Conservation (phyloP, 2,888 invertebrate genomes). For the Perdita meconis region DNA sequence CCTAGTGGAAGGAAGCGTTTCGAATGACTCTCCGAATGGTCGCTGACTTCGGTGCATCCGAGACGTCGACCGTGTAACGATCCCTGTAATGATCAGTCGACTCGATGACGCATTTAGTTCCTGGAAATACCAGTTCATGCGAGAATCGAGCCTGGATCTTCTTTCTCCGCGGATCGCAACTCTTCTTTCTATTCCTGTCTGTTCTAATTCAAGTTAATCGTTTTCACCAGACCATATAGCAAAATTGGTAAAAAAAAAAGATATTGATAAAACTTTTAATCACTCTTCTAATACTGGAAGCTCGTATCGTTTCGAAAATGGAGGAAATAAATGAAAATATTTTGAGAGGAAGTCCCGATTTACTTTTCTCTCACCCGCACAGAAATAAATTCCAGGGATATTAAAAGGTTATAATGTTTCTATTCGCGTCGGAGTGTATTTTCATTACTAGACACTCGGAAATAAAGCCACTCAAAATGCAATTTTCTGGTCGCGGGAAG, state of each 20-base stretch:
- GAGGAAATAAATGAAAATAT: not conserved
- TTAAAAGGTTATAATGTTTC: no score
- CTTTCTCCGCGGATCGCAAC: not conserved
- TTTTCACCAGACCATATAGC: constrained; percentile 12
- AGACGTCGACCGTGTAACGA: constrained; percentile 58
- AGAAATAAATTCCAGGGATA: no score
- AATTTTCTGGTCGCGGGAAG: no score
- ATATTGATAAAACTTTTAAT: not conserved
- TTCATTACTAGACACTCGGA: no score
- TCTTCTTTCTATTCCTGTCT: not conserved
- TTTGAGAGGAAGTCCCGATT: no score
- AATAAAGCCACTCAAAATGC: no score
- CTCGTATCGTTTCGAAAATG: not conserved
- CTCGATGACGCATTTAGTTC: constrained; percentile 59
- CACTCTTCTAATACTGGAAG: not conserved
- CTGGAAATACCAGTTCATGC: constrained; percentile 45
- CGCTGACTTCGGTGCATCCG: constrained; percentile 47
- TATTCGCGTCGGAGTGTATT: no score
- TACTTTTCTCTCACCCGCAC: no score
- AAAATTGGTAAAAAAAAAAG: not conserved
- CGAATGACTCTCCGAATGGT: constrained; percentile 51
- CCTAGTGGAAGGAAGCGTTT: constrained; percentile 47
- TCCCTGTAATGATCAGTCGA: constrained; percentile 53
- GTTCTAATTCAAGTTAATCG: not conserved
- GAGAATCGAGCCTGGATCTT: constrained; percentile 25